Evolutionary conservation across 2,797 vertebrate species (phyloP).

Genomic region (Sus cebifrons): DNA sequence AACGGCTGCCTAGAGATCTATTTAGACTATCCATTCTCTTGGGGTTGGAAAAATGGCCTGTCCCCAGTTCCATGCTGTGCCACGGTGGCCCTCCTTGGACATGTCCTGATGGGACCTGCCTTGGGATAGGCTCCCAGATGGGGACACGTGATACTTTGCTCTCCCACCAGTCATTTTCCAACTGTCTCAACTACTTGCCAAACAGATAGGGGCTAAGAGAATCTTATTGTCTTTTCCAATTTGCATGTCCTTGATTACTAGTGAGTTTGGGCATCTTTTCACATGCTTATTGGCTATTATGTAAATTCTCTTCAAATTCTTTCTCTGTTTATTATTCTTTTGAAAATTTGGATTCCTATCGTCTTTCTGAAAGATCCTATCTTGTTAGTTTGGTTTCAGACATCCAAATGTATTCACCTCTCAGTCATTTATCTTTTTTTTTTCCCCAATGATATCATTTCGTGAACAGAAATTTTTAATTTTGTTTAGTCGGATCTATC

Average conservation of each 20-base stretch:
- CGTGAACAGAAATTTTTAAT: background rate
- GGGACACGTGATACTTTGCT: too few species aligned
- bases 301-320: constrained; percentile 8
- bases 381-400: constrained; percentile 44
- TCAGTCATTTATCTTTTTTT: background rate
- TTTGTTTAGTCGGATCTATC: background rate
- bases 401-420: background rate
- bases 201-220: background rate
- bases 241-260: constrained; percentile 10
- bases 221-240: background rate
- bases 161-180: background rate
- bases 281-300: background rate
- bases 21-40: background rate
- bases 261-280: background rate
- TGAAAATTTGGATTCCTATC: background rate
- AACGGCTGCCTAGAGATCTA: constrained; percentile 25
- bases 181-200: background rate
- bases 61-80: background rate
- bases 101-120: background rate
- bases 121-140: background rate
- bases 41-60: background rate
- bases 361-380: constrained; percentile 20
- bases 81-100: background rate
- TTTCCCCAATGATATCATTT: background rate
- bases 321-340: background rate